Conservation (phyloP, 2,888 invertebrate genomes). For the Zhuqinia jingwanae region DNA sequence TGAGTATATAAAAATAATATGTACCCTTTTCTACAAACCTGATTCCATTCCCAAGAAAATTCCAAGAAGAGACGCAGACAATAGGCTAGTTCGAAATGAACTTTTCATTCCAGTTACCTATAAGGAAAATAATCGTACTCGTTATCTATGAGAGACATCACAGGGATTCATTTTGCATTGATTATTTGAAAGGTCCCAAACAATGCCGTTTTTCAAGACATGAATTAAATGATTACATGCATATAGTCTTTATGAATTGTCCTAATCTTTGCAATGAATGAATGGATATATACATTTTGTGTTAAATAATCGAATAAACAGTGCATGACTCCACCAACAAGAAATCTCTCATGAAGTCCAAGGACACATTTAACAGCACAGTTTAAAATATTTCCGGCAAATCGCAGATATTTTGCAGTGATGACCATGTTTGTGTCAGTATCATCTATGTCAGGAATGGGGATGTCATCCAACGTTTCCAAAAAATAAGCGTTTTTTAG, state of each 20-base stretch:
- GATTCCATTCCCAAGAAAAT: conserved; percentile 15
- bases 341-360: neutral
- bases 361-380: neutral
- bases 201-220: too few species aligned
- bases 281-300: neutral
- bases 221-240: too few species aligned
- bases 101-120: conserved; percentile 18
- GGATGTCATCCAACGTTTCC: neutral
- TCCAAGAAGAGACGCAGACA: conserved; percentile 26
- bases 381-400: neutral
- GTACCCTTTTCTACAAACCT: neutral
- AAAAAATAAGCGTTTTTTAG: neutral
- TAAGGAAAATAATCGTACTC: neutral
- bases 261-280: neutral
- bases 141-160: too few species aligned
- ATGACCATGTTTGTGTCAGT: conserved; percentile 17
- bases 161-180: too few species aligned
- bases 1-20: neutral
- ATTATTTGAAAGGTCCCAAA: too few species aligned
- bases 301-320: conserved; percentile 5
- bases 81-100: neutral
- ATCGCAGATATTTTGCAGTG: neutral
- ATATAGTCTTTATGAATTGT: too few species aligned
- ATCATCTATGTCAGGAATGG: conserved; percentile 20
- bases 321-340: conserved; percentile 13